Conservation (phyloP, 2,113 vertebrate species). For the Chloebia gouldiae region DNA sequence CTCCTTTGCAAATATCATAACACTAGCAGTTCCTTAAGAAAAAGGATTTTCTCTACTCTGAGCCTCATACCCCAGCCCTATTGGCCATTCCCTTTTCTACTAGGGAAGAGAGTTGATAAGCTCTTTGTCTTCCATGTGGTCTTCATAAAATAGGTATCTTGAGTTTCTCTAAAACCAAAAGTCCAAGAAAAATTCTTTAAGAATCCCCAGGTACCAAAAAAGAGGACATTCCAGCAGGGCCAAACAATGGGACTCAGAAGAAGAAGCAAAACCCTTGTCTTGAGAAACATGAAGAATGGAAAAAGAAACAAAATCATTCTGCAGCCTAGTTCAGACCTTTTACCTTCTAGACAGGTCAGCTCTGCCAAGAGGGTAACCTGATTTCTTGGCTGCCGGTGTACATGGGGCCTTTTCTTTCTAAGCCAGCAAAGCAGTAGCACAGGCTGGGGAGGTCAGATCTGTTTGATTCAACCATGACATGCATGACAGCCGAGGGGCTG, state of each 20-base stretch:
- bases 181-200: neutral
- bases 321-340: neutral
- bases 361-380: neutral
- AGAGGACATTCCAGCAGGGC: neutral
- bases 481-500: constrained; percentile 16
- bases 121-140: fast-evolving
- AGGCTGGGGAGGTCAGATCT: neutral
- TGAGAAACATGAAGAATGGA: neutral
- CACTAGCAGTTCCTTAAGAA: neutral
- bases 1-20: neutral
- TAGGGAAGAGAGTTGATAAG: neutral
- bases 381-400: neutral
- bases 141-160: neutral
- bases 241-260: neutral
- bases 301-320: neutral
- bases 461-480: neutral
- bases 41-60: neutral
- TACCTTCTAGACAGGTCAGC: neutral
- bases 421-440: neutral
- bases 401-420: neutral
- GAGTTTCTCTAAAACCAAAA: neutral
- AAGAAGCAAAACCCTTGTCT: neutral
- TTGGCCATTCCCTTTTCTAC: neutral
- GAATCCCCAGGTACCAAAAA: neutral
- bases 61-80: neutral